Conservation (phyloP, 2,888 invertebrate species). For the Opisthograptis luteolata region DNA sequence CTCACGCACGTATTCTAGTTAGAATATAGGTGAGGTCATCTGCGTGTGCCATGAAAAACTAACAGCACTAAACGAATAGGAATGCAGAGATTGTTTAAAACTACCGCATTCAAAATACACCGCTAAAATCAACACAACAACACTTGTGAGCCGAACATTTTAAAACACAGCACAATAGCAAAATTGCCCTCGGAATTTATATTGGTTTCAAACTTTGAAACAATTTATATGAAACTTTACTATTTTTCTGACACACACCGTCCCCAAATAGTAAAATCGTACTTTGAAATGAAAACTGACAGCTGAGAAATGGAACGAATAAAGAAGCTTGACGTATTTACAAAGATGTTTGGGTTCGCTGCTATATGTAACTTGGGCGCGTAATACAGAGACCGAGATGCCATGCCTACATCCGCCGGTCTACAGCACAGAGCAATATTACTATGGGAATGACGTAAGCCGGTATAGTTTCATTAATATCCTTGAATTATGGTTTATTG, state of each 20-base stretch:
- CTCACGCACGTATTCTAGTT: slow-evolving; percentile 16
- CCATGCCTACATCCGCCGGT: slow-evolving; percentile 50
- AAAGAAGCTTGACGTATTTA: slow-evolving; percentile 28
- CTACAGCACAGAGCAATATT: too few species aligned
- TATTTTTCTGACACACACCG: slow-evolving; percentile 46
- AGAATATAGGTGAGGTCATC: slow-evolving; percentile 62
- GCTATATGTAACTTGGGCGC: slow-evolving; percentile 48
- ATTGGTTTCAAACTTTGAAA: not conserved
- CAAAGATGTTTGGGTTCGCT: slow-evolving; percentile 5
- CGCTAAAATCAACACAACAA: slow-evolving; percentile 6
- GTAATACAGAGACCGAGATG: slow-evolving; percentile 54
- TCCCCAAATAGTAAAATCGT: slow-evolving; percentile 50
- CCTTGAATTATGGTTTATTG: slow-evolving; percentile 16
- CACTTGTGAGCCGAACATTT: slow-evolving; percentile 5
- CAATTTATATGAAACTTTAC: slow-evolving; percentile 29
- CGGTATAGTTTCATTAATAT: slow-evolving; percentile 17
- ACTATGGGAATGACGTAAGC: slow-evolving; percentile 24
- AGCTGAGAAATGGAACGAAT: slow-evolving; percentile 35
- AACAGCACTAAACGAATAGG: slow-evolving; percentile 1
- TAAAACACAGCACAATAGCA: slow-evolving; percentile 53
- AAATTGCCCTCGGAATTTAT: slow-evolving; percentile 2
- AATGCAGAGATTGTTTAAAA: slow-evolving; percentile 16
- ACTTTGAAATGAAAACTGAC: slow-evolving; percentile 59
- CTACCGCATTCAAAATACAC: not conserved
- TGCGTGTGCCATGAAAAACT: slow-evolving; percentile 27